These are phyloP conservation scores for Equus przewalskii DNA, from an alignment of 2,113 vertebrate genomes.

Conservation along the genomic window DNA sequence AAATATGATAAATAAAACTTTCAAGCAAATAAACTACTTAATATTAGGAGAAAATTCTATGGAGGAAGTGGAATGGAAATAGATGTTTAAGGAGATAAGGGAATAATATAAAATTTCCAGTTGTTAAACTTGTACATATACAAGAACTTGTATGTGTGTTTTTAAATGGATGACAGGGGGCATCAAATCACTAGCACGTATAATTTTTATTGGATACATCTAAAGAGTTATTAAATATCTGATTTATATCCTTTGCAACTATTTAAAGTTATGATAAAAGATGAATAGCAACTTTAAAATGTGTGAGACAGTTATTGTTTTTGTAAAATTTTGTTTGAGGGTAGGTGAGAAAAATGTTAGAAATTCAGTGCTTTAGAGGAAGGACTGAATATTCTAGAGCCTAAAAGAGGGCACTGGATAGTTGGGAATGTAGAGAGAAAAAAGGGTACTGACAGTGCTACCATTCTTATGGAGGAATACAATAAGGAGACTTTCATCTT, in stretches of 20 bases:
- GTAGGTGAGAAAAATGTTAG: not conserved
- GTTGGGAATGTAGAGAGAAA: not conserved
- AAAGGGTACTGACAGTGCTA: not conserved
- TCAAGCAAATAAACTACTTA: not conserved
- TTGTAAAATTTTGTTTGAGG: not conserved
- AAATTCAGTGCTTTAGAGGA: not conserved
- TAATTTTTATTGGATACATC: not conserved
- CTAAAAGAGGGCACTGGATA: not conserved
- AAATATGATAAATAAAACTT: not conserved
- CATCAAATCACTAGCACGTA: not conserved
- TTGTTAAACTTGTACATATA: not conserved
- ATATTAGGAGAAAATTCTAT: not conserved
- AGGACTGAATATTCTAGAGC: not conserved
- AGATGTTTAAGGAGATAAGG: not conserved
- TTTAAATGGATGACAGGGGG: not conserved
- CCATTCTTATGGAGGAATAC: not conserved
- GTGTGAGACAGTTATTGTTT: not conserved
- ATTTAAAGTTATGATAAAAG: slow-evolving; percentile 40
- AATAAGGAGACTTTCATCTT: not conserved
- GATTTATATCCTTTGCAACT: not conserved
- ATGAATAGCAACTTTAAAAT: not conserved
- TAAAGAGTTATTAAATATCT: not conserved
- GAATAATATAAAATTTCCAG: not conserved
- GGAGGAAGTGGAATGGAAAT: not conserved
- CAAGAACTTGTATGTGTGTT: not conserved